Evolutionary conservation across 2,113 vertebrate genomes (phyloP).

Genomic region (Poeciliopsis turrubarensis): DNA sequence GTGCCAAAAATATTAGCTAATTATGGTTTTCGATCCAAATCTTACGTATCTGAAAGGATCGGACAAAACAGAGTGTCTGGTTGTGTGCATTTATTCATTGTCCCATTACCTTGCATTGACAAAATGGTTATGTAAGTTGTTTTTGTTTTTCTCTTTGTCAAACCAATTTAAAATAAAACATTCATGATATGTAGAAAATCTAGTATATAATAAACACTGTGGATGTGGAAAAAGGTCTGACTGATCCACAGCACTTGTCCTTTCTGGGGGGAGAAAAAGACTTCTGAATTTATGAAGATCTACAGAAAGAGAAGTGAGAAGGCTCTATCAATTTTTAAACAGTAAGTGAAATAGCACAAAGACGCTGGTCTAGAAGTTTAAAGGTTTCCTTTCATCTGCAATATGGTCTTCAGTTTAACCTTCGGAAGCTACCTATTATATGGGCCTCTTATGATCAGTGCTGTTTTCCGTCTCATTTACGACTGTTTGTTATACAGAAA

Average conservation of each 20-base stretch:
- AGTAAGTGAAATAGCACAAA: constrained; percentile 1
- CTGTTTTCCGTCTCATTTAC: constrained; percentile 23
- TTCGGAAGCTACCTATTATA: constrained; percentile 5
- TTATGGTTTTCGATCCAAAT: constrained; percentile 12
- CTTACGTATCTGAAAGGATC: not conserved
- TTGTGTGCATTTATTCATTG: not conserved
- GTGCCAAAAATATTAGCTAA: constrained; percentile 8
- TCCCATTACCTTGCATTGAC: not conserved
- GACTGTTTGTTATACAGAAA: constrained; percentile 9
- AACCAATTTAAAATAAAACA: not conserved
- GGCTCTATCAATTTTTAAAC: not conserved
- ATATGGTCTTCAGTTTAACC: constrained; percentile 5
- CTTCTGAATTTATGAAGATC: constrained; percentile 1
- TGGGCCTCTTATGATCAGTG: constrained; percentile 15
- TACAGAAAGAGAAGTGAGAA: not conserved
- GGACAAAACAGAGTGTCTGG: not conserved
- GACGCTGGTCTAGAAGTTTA: not conserved
- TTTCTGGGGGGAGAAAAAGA: not conserved
- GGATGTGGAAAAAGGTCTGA: not conserved
- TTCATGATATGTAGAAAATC: not conserved
- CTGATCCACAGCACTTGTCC: not conserved
- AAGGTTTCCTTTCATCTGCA: constrained; percentile 9
- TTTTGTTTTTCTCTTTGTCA: not conserved
- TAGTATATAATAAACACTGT: not conserved
- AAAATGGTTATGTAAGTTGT: not conserved